Conservation (phyloP, 2,113 vertebrate species). For the Herpetotheres cachinnans region DNA sequence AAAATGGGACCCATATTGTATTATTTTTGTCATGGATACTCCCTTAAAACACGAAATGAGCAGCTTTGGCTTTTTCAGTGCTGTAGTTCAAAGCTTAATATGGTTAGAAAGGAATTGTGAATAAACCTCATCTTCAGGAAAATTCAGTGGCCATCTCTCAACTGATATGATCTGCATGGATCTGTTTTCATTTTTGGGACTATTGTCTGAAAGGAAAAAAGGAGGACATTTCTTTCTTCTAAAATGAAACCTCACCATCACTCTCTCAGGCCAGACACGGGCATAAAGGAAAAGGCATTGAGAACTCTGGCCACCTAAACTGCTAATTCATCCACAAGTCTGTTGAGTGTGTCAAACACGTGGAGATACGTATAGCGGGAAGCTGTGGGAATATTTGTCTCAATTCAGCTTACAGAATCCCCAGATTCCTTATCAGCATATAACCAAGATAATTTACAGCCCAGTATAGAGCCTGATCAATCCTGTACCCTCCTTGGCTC, state of each 20-base stretch:
- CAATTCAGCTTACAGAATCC: neutral
- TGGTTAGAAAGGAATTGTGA: neutral
- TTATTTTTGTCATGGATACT: neutral
- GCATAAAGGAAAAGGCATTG: neutral
- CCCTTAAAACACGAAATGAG: neutral
- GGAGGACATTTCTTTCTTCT: neutral
- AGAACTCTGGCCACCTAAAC: neutral
- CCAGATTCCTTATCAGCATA: neutral
- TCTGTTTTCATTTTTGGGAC: neutral
- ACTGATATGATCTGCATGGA: neutral
- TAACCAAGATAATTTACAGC: neutral
- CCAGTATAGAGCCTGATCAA: neutral
- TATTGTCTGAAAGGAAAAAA: neutral
- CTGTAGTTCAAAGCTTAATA: neutral
- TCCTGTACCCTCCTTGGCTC: neutral
- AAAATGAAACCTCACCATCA: neutral
- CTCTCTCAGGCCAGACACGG: neutral
- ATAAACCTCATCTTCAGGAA: neutral
- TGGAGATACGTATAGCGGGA: accelerated
- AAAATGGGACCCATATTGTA: neutral
- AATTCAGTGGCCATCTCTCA: neutral
- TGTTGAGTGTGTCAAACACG: neutral
- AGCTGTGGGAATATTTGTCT: neutral
- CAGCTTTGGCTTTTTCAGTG: neutral
- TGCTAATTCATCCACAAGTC: neutral